phyloP scores from a whole-genome alignment of 2,888 invertebrate genomes.

The Homarus gammarus region DNA sequence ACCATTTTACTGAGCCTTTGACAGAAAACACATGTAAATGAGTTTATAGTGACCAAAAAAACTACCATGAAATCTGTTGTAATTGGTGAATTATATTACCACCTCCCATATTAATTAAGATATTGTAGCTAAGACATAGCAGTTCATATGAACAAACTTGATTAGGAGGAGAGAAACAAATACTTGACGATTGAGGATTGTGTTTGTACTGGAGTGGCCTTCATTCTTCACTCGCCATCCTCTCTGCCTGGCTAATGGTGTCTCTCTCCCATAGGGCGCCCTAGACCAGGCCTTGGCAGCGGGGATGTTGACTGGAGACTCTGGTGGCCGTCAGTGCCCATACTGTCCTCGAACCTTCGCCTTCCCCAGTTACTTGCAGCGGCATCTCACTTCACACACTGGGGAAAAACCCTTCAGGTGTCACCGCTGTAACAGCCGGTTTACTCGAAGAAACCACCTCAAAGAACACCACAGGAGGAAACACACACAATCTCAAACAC shows the following conservation, averaged over 20 bases:
- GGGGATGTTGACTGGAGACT: conserved; percentile 27
- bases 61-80: too few species aligned
- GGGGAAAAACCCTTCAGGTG: conserved; percentile 57
- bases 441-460: conserved; percentile 57
- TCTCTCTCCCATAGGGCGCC: conserved; percentile 65
- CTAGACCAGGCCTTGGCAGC: conserved; percentile 33
- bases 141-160: too few species aligned
- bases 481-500: conserved; percentile 17
- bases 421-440: conserved; percentile 40
- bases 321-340: conserved; percentile 50
- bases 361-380: conserved; percentile 64
- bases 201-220: conserved; percentile 12
- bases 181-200: too few species aligned
- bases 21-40: too few species aligned
- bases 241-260: conserved; percentile 33
- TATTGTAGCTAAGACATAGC: too few species aligned
- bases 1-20: too few species aligned
- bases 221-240: conserved; percentile 23
- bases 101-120: too few species aligned
- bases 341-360: conserved; percentile 64
- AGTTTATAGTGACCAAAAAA: too few species aligned
- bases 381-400: conserved; percentile 59
- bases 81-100: too few species aligned
- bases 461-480: conserved; percentile 48
- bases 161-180: too few species aligned